Conservation (phyloP, 2,888 invertebrate genomes). For the Volucella inanis region DNA sequence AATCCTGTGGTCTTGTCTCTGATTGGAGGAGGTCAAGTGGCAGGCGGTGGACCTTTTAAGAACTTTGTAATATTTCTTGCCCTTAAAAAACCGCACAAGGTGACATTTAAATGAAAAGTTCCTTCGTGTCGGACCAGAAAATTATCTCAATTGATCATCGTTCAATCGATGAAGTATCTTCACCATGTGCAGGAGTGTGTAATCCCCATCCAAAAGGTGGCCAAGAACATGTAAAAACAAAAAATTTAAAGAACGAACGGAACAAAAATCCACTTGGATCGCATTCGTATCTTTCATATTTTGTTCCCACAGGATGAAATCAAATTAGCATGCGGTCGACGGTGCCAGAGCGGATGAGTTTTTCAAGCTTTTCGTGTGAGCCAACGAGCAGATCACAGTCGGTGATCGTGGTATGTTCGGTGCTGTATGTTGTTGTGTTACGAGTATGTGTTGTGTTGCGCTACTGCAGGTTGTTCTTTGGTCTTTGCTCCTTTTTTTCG, state of each 20-base stretch:
- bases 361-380: constrained; percentile 63
- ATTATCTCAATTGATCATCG: constrained; percentile 2
- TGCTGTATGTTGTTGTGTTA: neutral
- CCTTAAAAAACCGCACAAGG: constrained; percentile 30
- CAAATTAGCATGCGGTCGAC: constrained; percentile 71
- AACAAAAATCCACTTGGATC: too few species aligned
- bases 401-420: neutral
- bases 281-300: constrained; percentile 23
- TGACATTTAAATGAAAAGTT: constrained; percentile 24
- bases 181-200: constrained; percentile 11
- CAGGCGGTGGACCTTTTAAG: constrained; percentile 17
- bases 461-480: constrained; percentile 37
- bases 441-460: neutral
- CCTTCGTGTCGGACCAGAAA: neutral
- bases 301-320: constrained; percentile 69
- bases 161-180: neutral
- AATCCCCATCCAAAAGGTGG: neutral
- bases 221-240: constrained; percentile 7
- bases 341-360: constrained; percentile 66
- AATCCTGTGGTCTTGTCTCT: constrained; percentile 1
- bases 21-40: constrained; percentile 16
- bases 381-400: constrained; percentile 31
- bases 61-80: constrained; percentile 7
- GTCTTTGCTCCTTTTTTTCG: constrained; percentile 12
- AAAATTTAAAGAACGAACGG: neutral